A percentile compares a stretch with the other conserved stretches of the same genome.
phyloP scores from a whole-genome alignment of 1,140 invertebrate species.

The Heliconius eleuchia region DNA sequence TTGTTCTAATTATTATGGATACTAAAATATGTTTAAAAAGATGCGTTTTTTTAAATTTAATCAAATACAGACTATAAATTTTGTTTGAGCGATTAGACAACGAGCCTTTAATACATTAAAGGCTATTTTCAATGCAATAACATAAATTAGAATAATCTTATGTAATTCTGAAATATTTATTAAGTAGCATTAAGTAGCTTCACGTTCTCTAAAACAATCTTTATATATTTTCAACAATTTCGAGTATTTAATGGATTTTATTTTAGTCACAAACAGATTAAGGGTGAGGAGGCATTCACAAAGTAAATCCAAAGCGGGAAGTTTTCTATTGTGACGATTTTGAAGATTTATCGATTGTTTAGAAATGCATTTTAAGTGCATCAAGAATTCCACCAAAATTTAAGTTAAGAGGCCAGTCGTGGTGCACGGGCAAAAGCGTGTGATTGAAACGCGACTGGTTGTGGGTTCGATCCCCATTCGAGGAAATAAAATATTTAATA shows the following conservation, averaged over 20 bases:
- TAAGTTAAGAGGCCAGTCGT: not conserved
- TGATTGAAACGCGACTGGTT: too few species aligned
- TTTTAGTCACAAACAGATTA: not conserved
- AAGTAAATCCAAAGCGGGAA: not conserved
- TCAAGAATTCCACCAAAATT: not conserved
- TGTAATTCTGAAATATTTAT: not conserved
- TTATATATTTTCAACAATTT: slow-evolving; percentile 2
- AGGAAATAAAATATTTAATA: too few species aligned
- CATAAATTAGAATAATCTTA: not conserved
- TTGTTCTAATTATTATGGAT: not conserved
- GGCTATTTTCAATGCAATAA: not conserved
- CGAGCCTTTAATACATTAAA: not conserved
- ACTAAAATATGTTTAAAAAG: not conserved
- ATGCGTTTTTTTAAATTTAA: not conserved
- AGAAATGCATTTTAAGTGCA: slow-evolving; percentile 2
- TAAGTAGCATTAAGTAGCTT: not conserved
- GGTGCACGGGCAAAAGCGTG: too few species aligned
- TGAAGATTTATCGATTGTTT: not conserved
- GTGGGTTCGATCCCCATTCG: too few species aligned
- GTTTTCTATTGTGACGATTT: not conserved
- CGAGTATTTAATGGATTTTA: slow-evolving; percentile 10
- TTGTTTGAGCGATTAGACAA: not conserved
- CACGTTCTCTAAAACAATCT: not conserved
- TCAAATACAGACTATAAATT: not conserved
- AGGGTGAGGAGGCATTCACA: not conserved